A percentile compares a stretch with the other conserved stretches of the same genome.
Conservation (phyloP, 2,113 vertebrate genomes). For the Lamprologus lemairii region DNA sequence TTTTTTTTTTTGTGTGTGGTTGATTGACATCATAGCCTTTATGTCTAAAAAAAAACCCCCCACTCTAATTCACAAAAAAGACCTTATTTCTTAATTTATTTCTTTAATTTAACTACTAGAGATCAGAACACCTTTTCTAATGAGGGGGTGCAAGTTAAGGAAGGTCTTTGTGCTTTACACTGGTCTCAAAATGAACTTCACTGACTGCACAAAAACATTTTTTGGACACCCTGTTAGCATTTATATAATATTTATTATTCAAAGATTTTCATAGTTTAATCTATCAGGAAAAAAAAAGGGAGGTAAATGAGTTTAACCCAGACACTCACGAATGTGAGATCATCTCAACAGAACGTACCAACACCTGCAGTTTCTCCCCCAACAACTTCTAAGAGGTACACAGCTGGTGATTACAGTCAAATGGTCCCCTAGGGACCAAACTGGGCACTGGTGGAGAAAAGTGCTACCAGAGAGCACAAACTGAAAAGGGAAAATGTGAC, state of each 20-base stretch:
- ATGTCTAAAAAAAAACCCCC: rapidly evolving
- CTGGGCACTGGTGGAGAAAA: not conserved
- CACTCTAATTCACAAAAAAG: not conserved
- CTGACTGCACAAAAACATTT: rapidly evolving
- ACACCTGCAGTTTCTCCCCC: not conserved
- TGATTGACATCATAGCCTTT: not conserved
- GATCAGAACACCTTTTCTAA: not conserved
- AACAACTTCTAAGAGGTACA: not conserved
- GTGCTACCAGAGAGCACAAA: not conserved
- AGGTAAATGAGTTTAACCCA: not conserved
- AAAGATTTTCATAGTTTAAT: not conserved
- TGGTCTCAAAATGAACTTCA: not conserved
- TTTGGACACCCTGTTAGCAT: not conserved
- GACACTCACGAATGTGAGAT: not conserved
- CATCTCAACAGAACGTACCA: not conserved
- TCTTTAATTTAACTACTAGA: not conserved
- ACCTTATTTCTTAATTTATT: not conserved
- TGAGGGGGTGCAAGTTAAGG: not conserved
- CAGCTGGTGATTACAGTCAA: conserved; percentile 24
- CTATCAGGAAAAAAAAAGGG: not conserved
- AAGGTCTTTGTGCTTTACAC: not conserved
- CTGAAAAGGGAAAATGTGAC: not conserved
- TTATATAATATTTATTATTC: not conserved
- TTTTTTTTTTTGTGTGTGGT: not conserved
- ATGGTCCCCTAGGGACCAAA: not conserved